Evolutionary conservation across 2,888 invertebrate genomes (phyloP).

Genomic region (Chironomus tentans): DNA sequence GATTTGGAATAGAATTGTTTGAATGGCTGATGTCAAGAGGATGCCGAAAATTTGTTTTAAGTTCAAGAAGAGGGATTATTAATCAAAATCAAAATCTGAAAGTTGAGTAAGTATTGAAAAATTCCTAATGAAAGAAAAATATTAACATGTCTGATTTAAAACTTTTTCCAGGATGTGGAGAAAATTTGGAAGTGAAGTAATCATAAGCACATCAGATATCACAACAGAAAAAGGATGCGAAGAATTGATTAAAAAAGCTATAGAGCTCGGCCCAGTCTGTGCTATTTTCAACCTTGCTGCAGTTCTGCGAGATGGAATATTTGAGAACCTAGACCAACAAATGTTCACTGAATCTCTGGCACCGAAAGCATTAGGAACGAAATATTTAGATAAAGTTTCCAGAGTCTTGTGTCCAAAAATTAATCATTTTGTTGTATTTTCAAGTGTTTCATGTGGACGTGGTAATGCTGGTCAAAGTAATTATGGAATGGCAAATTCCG

Average conservation of each 20-base stretch:
- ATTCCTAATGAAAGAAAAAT: neutral
- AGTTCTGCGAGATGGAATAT: slow-evolving; percentile 57
- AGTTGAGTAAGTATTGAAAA: slow-evolving; percentile 45
- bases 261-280: slow-evolving; percentile 54
- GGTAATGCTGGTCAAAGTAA: slow-evolving; percentile 80
- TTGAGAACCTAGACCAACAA: slow-evolving; percentile 64
- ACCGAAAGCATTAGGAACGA: slow-evolving; percentile 70
- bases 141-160: neutral
- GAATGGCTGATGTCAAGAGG: slow-evolving; percentile 80
- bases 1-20: slow-evolving; percentile 81
- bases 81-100: slow-evolving; percentile 75
- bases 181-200: slow-evolving; percentile 52
- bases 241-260: slow-evolving; percentile 52
- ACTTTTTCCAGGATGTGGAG: slow-evolving; percentile 51
- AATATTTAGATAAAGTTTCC: slow-evolving; percentile 56
- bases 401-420: slow-evolving; percentile 45
- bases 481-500: slow-evolving; percentile 83
- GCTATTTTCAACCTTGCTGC: slow-evolving; percentile 80
- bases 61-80: slow-evolving; percentile 67
- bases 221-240: slow-evolving; percentile 60
- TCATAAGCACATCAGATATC: slow-evolving; percentile 61
- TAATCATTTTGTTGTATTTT: slow-evolving; percentile 69
- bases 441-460: slow-evolving; percentile 73
- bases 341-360: slow-evolving; percentile 54
- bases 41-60: slow-evolving; percentile 66